Evolutionary conservation across 2,888 invertebrate species (phyloP).

Genomic region (Xanthia togata): DNA sequence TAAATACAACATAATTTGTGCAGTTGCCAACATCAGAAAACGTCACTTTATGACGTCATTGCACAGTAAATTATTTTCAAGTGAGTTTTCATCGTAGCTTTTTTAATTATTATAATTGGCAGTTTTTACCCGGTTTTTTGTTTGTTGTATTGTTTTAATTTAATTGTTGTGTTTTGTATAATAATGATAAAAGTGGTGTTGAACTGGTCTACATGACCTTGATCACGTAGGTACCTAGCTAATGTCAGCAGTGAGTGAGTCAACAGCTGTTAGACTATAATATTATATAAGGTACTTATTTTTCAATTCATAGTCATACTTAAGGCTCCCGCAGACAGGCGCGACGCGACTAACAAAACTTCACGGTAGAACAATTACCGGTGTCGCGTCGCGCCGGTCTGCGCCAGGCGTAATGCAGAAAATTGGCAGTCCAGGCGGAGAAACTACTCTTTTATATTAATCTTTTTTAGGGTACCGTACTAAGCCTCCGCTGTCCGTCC

Average conservation of each 20-base stretch:
- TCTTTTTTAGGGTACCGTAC: background rate
- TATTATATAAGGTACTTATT: too few relatives aligned
- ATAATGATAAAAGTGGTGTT: slow-evolving; percentile 23
- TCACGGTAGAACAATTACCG: too few relatives aligned
- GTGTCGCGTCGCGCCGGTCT: too few relatives aligned
- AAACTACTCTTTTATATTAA: too few relatives aligned
- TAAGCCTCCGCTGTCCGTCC: too few relatives aligned
- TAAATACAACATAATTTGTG: slow-evolving; percentile 8
- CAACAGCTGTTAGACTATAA: slow-evolving; percentile 18
- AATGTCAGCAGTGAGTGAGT: slow-evolving; percentile 40
- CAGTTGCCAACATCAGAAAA: slow-evolving; percentile 38
- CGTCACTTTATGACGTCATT: slow-evolving; percentile 18
- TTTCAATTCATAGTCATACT: background rate
- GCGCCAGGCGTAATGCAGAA: too few relatives aligned
- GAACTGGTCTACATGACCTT: slow-evolving; percentile 44
- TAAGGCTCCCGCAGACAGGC: too few relatives aligned
- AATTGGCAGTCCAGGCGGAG: too few relatives aligned
- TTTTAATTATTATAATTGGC: slow-evolving; percentile 12
- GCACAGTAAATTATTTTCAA: background rate
- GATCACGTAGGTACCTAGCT: slow-evolving; percentile 35
- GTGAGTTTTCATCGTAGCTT: slow-evolving; percentile 46
- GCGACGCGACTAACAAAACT: too few relatives aligned
- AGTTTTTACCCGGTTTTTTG: slow-evolving; percentile 27
- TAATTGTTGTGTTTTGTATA: slow-evolving; percentile 39
- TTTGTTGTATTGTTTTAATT: slow-evolving; percentile 42